These are phyloP conservation scores for Girardinichthys multiradiatus DNA, from an alignment of 2,113 vertebrate genomes.

Conservation along the genomic window DNA sequence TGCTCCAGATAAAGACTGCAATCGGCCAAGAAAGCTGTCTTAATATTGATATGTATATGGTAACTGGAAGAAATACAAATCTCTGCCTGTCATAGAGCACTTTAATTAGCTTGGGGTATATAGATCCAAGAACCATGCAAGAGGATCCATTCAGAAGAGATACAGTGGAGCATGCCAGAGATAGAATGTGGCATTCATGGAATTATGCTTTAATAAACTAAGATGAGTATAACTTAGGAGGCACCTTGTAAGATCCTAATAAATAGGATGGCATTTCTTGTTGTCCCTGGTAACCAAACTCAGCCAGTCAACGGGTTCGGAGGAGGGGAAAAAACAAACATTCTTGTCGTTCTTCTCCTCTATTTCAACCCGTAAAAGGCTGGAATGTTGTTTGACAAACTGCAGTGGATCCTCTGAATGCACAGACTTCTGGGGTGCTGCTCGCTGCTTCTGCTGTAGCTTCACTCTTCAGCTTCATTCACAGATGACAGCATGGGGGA, in stretches of 20 bases:
- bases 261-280: conserved; percentile 20
- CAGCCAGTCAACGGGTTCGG: background rate
- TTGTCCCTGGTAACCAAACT: conserved; percentile 65
- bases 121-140: conserved; percentile 6
- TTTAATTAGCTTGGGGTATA: conserved; percentile 35
- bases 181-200: conserved; percentile 30
- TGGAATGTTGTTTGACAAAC: conserved; percentile 63
- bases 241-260: conserved; percentile 23
- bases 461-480: conserved; percentile 44
- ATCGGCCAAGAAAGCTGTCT: conserved; percentile 35
- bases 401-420: conserved; percentile 29
- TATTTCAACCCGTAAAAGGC: conserved; percentile 65
- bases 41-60: conserved; percentile 34
- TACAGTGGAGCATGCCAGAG: conserved; percentile 18
- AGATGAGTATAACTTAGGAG: conserved; percentile 38
- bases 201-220: conserved; percentile 42
- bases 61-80: conserved; percentile 17
- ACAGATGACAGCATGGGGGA: conserved; percentile 49
- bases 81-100: conserved; percentile 40
- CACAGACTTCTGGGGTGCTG: conserved; percentile 43
- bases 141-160: conserved; percentile 26
- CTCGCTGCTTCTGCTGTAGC: conserved; percentile 62
- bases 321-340: conserved; percentile 14
- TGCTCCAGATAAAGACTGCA: conserved; percentile 49
- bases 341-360: conserved; percentile 18